Conservation (phyloP, 2,113 vertebrate genomes). For the Gorsachius goisagi region DNA sequence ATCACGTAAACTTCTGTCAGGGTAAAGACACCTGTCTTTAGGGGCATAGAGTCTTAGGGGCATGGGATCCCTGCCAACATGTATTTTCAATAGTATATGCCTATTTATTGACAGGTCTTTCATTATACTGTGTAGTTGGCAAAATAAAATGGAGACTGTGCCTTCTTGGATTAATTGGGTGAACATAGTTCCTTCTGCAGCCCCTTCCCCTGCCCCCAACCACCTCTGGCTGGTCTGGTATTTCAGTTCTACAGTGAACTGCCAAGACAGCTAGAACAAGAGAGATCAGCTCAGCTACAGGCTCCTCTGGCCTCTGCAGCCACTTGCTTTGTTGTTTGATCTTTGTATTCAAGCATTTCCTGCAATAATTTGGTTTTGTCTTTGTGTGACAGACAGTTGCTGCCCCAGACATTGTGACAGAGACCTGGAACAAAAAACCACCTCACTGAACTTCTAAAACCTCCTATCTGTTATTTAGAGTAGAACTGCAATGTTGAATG, state of each 20-base stretch:
- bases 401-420: neutral
- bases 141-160: neutral
- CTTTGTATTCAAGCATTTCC: conserved; percentile 4
- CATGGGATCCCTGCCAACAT: neutral
- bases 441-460: neutral
- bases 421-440: neutral
- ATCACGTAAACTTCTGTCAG: neutral
- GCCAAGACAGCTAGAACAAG: neutral
- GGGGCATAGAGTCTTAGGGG: neutral
- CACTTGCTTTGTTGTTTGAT: conserved; percentile 11
- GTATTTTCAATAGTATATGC: neutral
- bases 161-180: neutral
- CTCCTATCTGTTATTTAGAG: neutral
- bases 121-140: neutral
- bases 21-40: neutral
- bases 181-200: neutral
- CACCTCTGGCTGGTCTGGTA: neutral
- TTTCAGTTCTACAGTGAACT: neutral
- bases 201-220: no score
- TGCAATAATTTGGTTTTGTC: conserved; percentile 30
- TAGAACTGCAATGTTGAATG: neutral
- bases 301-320: neutral
- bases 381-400: neutral
- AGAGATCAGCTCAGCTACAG: neutral
- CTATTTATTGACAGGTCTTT: neutral